Evolutionary conservation across 2,888 invertebrate genomes (phyloP).

Genomic region (Aplocera efformata): DNA sequence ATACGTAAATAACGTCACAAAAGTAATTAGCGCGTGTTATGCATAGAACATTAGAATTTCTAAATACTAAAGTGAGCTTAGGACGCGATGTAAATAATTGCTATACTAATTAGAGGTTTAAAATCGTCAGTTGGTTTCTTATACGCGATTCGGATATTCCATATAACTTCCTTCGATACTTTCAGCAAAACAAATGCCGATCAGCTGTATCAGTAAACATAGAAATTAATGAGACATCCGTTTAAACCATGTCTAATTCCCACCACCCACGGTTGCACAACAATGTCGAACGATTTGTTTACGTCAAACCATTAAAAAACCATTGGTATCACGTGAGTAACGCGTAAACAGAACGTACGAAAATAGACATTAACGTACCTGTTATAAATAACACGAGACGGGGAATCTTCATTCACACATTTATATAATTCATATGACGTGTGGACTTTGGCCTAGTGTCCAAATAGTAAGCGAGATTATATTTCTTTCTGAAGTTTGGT

Average conservation of each 20-base stretch:
- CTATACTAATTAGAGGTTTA: too few species aligned
- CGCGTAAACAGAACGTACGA: conserved; percentile 47
- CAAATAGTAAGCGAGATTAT: too few species aligned
- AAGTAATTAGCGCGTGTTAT: too few species aligned
- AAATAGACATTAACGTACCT: conserved; percentile 34
- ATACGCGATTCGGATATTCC: too few species aligned
- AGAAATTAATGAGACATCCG: conserved; percentile 14
- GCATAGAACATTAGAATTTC: too few species aligned
- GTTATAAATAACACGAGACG: conserved; percentile 24
- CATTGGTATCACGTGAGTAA: conserved; percentile 55
- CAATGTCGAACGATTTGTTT: conserved; percentile 41
- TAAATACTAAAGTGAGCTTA: too few species aligned
- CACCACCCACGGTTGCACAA: conserved; percentile 40
- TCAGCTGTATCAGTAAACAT: conserved; percentile 6
- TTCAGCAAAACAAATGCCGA: not conserved
- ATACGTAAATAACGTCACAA: too few species aligned
- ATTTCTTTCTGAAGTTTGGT: too few species aligned
- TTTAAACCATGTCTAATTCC: conserved; percentile 9
- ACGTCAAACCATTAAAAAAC: conserved; percentile 46
- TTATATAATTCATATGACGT: conserved; percentile 16
- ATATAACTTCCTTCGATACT: too few species aligned
- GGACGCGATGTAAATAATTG: too few species aligned
- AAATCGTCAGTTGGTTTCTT: too few species aligned
- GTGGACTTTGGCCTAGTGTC: conserved; percentile 1
- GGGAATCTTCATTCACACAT: conserved; percentile 27